phyloP scores from a whole-genome alignment of 1,140 invertebrate species.

The Steinernema feltiae region DNA sequence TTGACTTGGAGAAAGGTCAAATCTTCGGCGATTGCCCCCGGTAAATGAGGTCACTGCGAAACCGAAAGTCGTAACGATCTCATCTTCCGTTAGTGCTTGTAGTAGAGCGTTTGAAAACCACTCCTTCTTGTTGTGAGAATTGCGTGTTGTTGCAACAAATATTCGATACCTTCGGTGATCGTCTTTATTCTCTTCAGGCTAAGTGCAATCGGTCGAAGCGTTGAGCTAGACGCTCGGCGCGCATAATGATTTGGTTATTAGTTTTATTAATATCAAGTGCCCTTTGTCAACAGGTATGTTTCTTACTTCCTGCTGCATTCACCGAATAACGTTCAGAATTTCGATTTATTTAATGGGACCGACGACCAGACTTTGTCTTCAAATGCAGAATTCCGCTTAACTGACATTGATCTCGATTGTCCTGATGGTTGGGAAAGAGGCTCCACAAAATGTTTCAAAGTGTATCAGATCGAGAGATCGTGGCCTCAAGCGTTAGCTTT shows the following conservation, averaged over 20 bases:
- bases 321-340: background rate
- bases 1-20: constrained; percentile 14
- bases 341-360: background rate
- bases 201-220: background rate
- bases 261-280: constrained; percentile 7
- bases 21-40: constrained; percentile 14
- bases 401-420: constrained; percentile 45
- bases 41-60: constrained; percentile 1
- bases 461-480: constrained; percentile 44
- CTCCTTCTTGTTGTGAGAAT: background rate
- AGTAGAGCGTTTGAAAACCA: constrained; percentile 9
- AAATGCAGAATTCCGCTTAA: constrained; percentile 11
- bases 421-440: constrained; percentile 51
- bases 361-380: background rate
- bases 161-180: no score
- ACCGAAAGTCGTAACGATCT: constrained; percentile 15
- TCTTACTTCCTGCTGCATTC: background rate
- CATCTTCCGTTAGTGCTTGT: constrained; percentile 6
- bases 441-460: constrained; percentile 44
- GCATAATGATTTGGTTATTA: constrained; percentile 1
- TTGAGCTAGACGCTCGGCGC: background rate
- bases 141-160: background rate
- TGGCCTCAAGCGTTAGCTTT: constrained; percentile 54
- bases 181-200: background rate
- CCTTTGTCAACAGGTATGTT: background rate